phyloP scores from a whole-genome alignment of 2,113 vertebrate species.

The Stercorarius parasiticus region DNA sequence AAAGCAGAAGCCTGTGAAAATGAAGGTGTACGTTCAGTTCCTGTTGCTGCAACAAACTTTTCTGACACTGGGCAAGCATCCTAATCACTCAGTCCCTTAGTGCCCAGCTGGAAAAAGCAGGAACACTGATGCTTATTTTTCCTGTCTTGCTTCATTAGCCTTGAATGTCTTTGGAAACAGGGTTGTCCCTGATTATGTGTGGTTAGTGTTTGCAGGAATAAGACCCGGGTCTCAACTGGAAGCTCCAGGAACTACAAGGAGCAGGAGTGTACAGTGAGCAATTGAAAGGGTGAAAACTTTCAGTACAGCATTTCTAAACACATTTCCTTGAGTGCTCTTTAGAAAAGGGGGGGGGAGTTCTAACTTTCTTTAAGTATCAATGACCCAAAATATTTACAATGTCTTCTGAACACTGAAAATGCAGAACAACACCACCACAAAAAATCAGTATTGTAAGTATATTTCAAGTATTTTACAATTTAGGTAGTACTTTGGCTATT shows the following conservation, averaged over 20 bases:
- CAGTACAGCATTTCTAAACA: background rate
- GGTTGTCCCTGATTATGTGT: background rate
- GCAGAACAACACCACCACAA: background rate
- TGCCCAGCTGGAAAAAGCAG: background rate
- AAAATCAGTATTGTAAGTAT: background rate
- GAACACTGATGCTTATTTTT: constrained; percentile 38
- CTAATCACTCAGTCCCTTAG: background rate
- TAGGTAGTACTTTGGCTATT: background rate
- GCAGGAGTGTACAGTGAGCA: background rate
- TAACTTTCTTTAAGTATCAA: background rate
- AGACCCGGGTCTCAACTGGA: background rate
- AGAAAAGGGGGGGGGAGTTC: background rate
- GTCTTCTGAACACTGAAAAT: background rate
- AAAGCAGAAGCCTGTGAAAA: constrained; percentile 22
- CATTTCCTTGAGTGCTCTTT: background rate
- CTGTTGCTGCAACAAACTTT: constrained; percentile 9
- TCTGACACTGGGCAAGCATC: background rate
- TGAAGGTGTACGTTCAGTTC: background rate
- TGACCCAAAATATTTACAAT: background rate
- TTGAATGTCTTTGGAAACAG: constrained; percentile 2
- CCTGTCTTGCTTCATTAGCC: background rate
- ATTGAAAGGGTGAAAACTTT: background rate
- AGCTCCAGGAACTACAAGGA: background rate
- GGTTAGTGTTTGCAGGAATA: background rate
- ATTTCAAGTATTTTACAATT: background rate